Evolutionary conservation across 2,113 vertebrate species (phyloP).

Genomic region (Triplophysa siluroides): DNA sequence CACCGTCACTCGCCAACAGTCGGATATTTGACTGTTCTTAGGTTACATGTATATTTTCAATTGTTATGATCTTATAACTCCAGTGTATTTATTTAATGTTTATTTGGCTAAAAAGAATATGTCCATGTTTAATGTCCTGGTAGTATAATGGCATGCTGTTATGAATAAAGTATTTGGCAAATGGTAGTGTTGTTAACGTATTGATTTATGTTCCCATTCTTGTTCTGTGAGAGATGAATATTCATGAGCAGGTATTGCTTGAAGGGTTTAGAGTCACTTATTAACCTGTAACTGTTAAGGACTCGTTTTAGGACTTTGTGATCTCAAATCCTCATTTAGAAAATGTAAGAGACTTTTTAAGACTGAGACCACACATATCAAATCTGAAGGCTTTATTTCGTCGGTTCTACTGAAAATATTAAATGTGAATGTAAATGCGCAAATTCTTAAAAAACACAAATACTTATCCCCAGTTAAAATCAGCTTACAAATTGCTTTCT

Average conservation of each 20-base stretch:
- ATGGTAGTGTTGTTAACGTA: not conserved
- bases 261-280: conserved; percentile 8
- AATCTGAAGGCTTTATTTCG: too few species aligned
- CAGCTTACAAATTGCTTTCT: conserved; percentile 2
- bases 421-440: too few species aligned
- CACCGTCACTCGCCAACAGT: not conserved
- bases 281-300: conserved; percentile 10
- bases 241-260: conserved; percentile 10
- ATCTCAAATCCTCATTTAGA: too few species aligned
- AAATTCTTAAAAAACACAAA: not conserved
- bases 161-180: too few species aligned
- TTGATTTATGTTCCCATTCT: not conserved
- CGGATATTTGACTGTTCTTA: not conserved
- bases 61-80: not conserved
- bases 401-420: too few species aligned
- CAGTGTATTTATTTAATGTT: not conserved
- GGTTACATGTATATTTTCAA: not conserved
- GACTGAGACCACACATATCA: too few species aligned
- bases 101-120: not conserved
- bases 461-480: not conserved
- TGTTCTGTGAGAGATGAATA: conserved; percentile 12
- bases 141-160: too few species aligned
- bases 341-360: not conserved
- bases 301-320: conserved; percentile 10
- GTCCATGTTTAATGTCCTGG: not conserved